Conservation (phyloP, 2,888 invertebrate genomes). For the Nymphalis c-album region DNA sequence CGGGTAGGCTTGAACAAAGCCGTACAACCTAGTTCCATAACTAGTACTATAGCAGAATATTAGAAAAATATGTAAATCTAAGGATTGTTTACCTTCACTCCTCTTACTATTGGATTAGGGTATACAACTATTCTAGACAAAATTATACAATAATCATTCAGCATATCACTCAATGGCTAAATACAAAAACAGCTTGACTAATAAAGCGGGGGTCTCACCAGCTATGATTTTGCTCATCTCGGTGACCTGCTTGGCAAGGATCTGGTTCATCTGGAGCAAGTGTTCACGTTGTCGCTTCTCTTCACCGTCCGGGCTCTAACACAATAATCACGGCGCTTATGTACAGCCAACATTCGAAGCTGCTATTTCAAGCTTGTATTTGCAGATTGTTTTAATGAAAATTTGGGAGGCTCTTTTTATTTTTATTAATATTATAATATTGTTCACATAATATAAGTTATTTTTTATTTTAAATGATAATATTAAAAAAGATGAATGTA, state of each 20-base stretch:
- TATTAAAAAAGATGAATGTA: neutral
- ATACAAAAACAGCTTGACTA: constrained; percentile 38
- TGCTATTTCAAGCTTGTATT: constrained; percentile 56
- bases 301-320: constrained; percentile 87
- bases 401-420: constrained; percentile 1
- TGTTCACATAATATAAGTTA: no score
- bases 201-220: constrained; percentile 83
- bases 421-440: no score
- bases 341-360: constrained; percentile 78
- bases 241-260: constrained; percentile 95
- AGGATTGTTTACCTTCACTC: no score
- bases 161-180: constrained; percentile 22
- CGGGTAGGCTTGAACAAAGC: no score
- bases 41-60: no score
- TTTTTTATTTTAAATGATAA: neutral
- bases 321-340: constrained; percentile 62
- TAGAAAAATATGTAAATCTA: no score
- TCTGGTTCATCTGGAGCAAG: constrained; percentile 93
- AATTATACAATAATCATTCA: constrained; percentile 18
- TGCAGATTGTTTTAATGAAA: constrained; percentile 41
- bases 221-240: constrained; percentile 97
- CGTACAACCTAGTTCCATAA: no score
- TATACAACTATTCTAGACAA: no score
- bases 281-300: constrained; percentile 95
- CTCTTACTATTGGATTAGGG: no score